Evolutionary conservation across 2,888 invertebrate genomes (phyloP).

Genomic region (Lasius fuliginosus): DNA sequence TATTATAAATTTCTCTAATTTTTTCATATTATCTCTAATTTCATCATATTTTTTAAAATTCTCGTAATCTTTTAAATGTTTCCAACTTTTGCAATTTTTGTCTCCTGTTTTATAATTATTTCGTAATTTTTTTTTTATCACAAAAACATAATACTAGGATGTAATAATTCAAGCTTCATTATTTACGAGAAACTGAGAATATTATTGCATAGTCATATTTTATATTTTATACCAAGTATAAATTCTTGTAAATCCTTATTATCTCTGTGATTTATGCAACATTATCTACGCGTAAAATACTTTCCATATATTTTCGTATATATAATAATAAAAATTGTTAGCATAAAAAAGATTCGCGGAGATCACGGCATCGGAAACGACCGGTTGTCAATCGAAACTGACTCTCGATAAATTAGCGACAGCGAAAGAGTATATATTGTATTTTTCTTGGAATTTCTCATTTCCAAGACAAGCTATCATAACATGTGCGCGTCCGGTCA

Average conservation of each 20-base stretch:
- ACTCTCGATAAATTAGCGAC: constrained; percentile 22
- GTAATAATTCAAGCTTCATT: background rate
- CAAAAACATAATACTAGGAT: background rate
- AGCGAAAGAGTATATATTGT: background rate
- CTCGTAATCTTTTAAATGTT: background rate
- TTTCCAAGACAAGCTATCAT: background rate
- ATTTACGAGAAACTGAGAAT: background rate
- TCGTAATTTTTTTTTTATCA: background rate
- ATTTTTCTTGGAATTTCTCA: background rate
- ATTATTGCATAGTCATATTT: background rate
- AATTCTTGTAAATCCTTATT: background rate
- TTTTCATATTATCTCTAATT: background rate
- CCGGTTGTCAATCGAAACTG: background rate
- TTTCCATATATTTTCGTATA: background rate
- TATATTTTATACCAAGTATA: background rate
- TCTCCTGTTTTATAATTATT: background rate
- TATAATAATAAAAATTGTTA: constrained; percentile 12
- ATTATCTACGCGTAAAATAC: background rate
- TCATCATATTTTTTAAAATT: background rate
- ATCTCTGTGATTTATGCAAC: background rate
- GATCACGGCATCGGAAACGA: background rate
- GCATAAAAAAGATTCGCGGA: background rate
- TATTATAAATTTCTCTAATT: background rate
- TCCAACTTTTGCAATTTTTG: background rate
- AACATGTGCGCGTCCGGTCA: background rate